Conservation (phyloP, 1,140 invertebrate genomes). For the Drosophila sp. region DNA sequence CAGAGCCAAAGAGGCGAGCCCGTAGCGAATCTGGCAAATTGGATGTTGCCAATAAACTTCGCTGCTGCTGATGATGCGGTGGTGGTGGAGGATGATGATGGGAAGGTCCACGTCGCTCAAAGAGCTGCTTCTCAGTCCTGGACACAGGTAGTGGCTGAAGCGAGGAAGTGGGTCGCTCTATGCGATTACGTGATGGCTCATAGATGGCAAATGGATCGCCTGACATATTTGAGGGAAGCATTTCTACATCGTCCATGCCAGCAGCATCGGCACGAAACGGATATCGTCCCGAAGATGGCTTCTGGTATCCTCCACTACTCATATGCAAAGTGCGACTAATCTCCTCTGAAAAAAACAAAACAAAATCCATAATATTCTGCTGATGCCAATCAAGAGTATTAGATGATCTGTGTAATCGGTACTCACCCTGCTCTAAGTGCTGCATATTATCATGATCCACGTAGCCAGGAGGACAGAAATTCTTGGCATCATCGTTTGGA, state of each 20-base stretch:
- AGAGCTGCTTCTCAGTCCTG: conserved; percentile 42
- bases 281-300: conserved; percentile 18
- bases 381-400: too few relatives aligned
- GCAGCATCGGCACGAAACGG: conserved; percentile 41
- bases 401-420: not conserved
- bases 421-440: conserved; percentile 74
- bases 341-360: conserved; percentile 54
- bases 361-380: not conserved
- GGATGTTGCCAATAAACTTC: conserved; percentile 52
- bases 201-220: conserved; percentile 77
- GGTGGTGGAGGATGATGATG: not conserved
- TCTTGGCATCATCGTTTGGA: conserved; percentile 41
- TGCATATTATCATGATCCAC: conserved; percentile 81
- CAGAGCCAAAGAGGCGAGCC: conserved; percentile 65
- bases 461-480: conserved; percentile 71
- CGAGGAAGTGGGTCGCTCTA: conserved; percentile 52
- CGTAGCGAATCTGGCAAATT: conserved; percentile 77
- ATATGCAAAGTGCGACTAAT: conserved; percentile 53
- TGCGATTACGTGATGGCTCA: conserved; percentile 63
- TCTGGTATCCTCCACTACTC: conserved; percentile 45
- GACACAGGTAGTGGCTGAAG: conserved; percentile 32
- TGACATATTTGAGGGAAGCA: conserved; percentile 22
- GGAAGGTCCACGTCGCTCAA: conserved; percentile 40
- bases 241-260: conserved; percentile 49
- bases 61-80: conserved; percentile 25